These are phyloP conservation scores for Gorsachius goisagi DNA, from an alignment of 2,113 vertebrate genomes.

Conservation along the genomic window DNA sequence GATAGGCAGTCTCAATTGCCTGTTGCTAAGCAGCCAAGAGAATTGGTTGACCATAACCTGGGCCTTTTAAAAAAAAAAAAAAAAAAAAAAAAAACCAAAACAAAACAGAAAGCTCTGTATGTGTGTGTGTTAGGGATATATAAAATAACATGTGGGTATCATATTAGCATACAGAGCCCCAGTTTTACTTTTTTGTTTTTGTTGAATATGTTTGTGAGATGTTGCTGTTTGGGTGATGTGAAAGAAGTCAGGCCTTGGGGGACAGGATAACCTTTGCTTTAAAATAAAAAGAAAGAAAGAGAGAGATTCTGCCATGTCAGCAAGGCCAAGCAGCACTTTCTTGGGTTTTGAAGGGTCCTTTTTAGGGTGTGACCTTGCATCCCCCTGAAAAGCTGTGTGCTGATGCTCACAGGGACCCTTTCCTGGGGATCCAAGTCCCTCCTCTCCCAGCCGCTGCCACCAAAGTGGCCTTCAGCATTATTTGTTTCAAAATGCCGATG, in stretches of 20 bases:
- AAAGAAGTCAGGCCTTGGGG: neutral
- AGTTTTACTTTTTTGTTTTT: no score
- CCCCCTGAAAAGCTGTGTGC: neutral
- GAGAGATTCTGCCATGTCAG: neutral
- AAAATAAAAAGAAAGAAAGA: neutral
- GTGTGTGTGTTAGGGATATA: neutral
- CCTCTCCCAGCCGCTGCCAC: neutral
- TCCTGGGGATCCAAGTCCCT: neutral
- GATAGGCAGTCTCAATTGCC: slow-evolving; percentile 61
- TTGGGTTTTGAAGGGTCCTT: neutral
- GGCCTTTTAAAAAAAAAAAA: neutral
- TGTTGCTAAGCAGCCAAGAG: slow-evolving; percentile 67
- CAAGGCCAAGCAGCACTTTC: neutral
- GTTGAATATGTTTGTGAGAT: neutral
- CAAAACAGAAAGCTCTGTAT: neutral
- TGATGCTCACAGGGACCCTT: neutral
- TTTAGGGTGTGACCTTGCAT: neutral
- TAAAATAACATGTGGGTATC: neutral
- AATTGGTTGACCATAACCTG: slow-evolving; percentile 40
- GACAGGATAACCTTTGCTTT: neutral
- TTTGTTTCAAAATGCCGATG: rapidly evolving
- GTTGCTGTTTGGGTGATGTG: neutral
- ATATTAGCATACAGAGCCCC: neutral
- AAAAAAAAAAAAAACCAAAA: neutral
- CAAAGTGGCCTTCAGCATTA: neutral